These are phyloP conservation scores for Limnephilus lunatus DNA, from an alignment of 2,888 invertebrate genomes.

Conservation along the genomic window DNA sequence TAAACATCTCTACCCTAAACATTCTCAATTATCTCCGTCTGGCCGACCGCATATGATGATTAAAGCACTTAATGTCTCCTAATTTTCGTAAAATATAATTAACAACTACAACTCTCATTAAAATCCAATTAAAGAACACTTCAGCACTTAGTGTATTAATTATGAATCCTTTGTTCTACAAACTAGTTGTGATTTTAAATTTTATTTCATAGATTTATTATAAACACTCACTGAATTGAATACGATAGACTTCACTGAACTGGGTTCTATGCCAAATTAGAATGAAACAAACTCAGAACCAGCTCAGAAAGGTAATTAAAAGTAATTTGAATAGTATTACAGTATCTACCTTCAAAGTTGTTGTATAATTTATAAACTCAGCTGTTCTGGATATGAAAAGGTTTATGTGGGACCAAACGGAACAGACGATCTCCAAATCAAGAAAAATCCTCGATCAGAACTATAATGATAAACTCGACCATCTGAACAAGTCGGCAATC, in stretches of 20 bases:
- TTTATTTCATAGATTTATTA: neutral
- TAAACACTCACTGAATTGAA: neutral
- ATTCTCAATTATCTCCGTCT: neutral
- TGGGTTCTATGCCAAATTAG: too few relatives aligned
- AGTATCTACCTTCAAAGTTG: too few relatives aligned
- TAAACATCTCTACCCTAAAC: neutral
- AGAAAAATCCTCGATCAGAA: too few relatives aligned
- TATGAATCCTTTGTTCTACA: neutral
- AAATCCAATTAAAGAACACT: neutral
- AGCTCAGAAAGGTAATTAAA: too few relatives aligned
- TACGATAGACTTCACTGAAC: neutral
- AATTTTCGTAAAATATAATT: neutral
- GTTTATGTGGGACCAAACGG: too few relatives aligned
- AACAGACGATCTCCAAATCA: too few relatives aligned
- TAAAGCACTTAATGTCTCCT: neutral
- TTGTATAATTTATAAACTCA: too few relatives aligned
- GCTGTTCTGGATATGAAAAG: too few relatives aligned
- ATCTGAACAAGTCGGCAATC: too few relatives aligned
- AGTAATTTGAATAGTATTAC: too few relatives aligned
- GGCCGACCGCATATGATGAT: neutral
- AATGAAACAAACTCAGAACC: too few relatives aligned
- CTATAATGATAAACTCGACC: too few relatives aligned
- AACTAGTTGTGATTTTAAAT: neutral
- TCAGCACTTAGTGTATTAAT: neutral
- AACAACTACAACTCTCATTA: neutral